Conservation (phyloP, 1,140 invertebrate genomes). For the Pseudomyrmex gracilis region DNA sequence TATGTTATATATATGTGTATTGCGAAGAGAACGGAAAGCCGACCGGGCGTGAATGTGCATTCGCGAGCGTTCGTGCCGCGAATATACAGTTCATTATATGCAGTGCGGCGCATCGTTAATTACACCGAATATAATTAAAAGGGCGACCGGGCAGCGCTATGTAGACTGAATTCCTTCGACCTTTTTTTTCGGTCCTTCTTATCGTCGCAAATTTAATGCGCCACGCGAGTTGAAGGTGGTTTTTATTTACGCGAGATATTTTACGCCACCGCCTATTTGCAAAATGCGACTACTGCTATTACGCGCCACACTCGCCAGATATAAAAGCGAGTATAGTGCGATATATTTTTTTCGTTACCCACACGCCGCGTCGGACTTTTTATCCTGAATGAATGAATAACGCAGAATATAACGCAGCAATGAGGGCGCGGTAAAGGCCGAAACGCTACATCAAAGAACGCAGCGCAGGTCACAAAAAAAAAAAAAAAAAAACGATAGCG, state of each 20-base stretch:
- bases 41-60: slow-evolving; percentile 52
- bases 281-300: slow-evolving; percentile 44
- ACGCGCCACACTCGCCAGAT: slow-evolving; percentile 35
- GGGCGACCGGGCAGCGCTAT: slow-evolving; percentile 7
- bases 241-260: slow-evolving; percentile 49
- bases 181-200: slow-evolving; percentile 4
- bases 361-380: slow-evolving; percentile 24
- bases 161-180: slow-evolving; percentile 5
- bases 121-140: slow-evolving; percentile 74
- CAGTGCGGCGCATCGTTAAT: slow-evolving; percentile 72
- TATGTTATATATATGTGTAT: too few relatives aligned
- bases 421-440: slow-evolving; percentile 14
- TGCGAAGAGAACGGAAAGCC: slow-evolving; percentile 36
- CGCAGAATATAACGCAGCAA: slow-evolving; percentile 20
- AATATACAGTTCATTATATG: slow-evolving; percentile 75
- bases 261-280: slow-evolving; percentile 41
- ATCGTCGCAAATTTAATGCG: slow-evolving; percentile 41
- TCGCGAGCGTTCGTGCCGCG: slow-evolving; percentile 56
- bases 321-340: slow-evolving; percentile 20
- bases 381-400: slow-evolving; percentile 56
- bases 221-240: slow-evolving; percentile 11
- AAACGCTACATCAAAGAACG: slow-evolving; percentile 45
- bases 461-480: not conserved
- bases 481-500: slow-evolving; percentile 22
- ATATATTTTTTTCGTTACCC: slow-evolving; percentile 49